Evolutionary conservation across 2,797 vertebrate genomes (phyloP).

Genomic region (Scomberomorus guttatus): DNA sequence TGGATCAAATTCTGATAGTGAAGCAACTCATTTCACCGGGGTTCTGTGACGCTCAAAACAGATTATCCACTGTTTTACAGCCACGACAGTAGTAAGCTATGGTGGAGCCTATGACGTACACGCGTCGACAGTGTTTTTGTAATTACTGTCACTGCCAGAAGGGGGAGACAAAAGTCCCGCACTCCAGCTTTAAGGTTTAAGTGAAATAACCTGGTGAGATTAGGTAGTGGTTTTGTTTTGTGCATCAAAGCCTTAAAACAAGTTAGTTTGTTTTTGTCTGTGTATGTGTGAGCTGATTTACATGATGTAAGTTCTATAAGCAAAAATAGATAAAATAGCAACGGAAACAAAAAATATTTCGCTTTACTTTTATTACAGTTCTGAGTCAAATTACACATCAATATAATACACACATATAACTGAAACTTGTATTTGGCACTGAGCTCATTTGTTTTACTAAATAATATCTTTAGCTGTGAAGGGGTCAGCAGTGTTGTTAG

Average conservation of each 20-base stretch:
- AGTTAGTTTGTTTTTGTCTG: neutral
- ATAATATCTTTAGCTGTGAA: too few species aligned
- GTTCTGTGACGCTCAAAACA: too few species aligned
- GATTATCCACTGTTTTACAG: too few species aligned
- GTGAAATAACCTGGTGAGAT: neutral
- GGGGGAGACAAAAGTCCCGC: too few species aligned
- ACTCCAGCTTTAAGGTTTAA: neutral
- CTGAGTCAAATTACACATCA: neutral
- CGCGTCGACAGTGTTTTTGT: too few species aligned
- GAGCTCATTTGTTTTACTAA: neutral
- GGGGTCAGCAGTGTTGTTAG: neutral
- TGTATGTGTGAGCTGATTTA: neutral
- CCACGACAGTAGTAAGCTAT: too few species aligned
- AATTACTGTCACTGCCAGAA: too few species aligned
- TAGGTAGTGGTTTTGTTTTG: neutral
- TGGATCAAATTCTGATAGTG: too few species aligned
- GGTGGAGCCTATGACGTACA: too few species aligned
- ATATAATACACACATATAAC: too few species aligned
- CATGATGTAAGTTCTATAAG: neutral
- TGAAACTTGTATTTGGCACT: neutral
- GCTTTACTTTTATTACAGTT: slow-evolving; percentile 9
- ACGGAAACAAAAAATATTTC: neutral
- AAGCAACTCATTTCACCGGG: too few species aligned
- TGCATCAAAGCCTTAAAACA: neutral
- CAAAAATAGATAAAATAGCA: neutral